Evolutionary conservation across 2,797 vertebrate genomes (phyloP).

Genomic region (Enteromius viviparus): DNA sequence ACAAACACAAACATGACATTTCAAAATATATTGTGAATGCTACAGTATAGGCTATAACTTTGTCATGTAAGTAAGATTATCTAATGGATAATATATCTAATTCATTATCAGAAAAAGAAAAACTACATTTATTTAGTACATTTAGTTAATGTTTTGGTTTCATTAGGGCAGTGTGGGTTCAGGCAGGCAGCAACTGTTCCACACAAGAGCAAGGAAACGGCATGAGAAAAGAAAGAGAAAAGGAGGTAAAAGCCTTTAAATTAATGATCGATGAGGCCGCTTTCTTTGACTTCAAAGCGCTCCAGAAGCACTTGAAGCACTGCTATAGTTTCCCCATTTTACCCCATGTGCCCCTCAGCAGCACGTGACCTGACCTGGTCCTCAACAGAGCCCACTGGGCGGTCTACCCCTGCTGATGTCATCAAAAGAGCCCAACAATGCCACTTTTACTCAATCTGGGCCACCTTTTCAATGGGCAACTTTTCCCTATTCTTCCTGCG

Average conservation of each 20-base stretch:
- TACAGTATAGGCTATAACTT: too few relatives aligned
- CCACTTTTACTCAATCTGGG: constrained; percentile 77
- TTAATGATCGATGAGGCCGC: constrained; percentile 94
- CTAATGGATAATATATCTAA: background rate
- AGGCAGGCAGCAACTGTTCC: constrained; percentile 61
- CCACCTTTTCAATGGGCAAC: constrained; percentile 73
- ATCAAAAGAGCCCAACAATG: constrained; percentile 84
- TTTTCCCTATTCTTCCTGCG: constrained; percentile 71
- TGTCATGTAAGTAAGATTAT: background rate
- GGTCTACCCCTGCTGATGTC: constrained; percentile 80
- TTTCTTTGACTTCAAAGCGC: constrained; percentile 91
- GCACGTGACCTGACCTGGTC: constrained; percentile 80
- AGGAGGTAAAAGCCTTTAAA: constrained; percentile 74
- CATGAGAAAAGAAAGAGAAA: constrained; percentile 71
- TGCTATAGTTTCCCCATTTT: constrained; percentile 56
- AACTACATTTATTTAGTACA: background rate
- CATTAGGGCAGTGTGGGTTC: background rate
- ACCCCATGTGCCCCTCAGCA: constrained; percentile 66
- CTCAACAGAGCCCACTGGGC: constrained; percentile 70
- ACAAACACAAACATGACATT: background rate
- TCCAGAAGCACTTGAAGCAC: constrained; percentile 40
- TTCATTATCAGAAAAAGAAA: background rate
- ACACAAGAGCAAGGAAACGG: constrained; percentile 63
- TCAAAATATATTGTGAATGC: too few relatives aligned
- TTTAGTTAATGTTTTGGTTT: background rate